A percentile compares a stretch with the other conserved stretches of the same genome.
Conservation (phyloP, 2,113 vertebrate species). For the Polypterus bichir region DNA sequence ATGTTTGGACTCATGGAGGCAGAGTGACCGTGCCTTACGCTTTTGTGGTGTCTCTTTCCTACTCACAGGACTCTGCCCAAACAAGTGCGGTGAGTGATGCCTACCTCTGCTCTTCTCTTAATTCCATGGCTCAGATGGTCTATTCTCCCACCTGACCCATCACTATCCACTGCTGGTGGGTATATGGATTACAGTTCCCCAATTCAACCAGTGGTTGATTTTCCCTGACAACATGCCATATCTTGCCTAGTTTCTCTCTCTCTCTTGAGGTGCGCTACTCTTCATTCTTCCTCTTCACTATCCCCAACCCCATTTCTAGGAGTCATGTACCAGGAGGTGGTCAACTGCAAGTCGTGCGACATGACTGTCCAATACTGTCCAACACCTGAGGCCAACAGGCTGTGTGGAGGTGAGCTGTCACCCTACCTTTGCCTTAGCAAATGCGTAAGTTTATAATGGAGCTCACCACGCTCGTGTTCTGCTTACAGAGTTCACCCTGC, state of each 20-base stretch:
- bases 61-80: slow-evolving; percentile 46
- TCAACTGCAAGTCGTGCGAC: slow-evolving; percentile 40
- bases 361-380: slow-evolving; percentile 34
- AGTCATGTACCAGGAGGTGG: slow-evolving; percentile 39
- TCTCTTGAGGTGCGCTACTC: background rate
- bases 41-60: slow-evolving; percentile 1
- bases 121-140: no score
- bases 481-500: slow-evolving; percentile 27
- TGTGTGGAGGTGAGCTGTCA: slow-evolving; percentile 41
- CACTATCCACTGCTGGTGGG: no score
- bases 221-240: no score
- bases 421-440: background rate
- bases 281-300: background rate
- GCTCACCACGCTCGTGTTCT: slow-evolving; percentile 7
- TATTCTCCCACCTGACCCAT: no score
- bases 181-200: no score
- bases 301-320: slow-evolving; percentile 24
- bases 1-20: no score
- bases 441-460: background rate
- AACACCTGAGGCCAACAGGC: slow-evolving; percentile 23
- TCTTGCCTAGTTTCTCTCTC: background rate
- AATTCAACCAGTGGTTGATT: no score
- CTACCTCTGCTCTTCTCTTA: no score
- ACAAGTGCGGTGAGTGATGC: slow-evolving; percentile 44
- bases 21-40: no score